Conservation (phyloP, 2,888 invertebrate species). For the Malacosoma neustria region DNA sequence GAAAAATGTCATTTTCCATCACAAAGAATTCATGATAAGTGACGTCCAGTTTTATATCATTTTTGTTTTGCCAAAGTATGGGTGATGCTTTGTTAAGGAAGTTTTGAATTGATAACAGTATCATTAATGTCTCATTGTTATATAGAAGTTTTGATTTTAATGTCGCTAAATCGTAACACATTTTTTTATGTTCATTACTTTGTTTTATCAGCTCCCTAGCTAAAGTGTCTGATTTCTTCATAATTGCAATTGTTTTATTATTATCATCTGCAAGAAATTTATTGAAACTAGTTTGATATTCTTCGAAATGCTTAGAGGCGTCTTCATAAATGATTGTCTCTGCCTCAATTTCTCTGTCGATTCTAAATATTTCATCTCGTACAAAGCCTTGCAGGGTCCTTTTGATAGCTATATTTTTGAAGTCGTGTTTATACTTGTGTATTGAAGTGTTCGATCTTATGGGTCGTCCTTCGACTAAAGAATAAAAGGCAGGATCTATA, state of each 20-base stretch:
- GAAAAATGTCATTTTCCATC: slow-evolving; percentile 44
- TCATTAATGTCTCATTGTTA: slow-evolving; percentile 52
- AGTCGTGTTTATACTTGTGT: slow-evolving; percentile 69
- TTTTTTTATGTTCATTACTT: slow-evolving; percentile 54
- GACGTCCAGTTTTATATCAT: slow-evolving; percentile 34
- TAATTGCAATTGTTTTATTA: slow-evolving; percentile 59
- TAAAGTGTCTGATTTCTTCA: slow-evolving; percentile 56
- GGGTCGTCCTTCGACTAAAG: slow-evolving; percentile 75
- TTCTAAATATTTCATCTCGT: slow-evolving; percentile 55
- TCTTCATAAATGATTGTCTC: slow-evolving; percentile 48
- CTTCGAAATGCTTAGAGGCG: slow-evolving; percentile 51
- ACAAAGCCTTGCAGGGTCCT: slow-evolving; percentile 49
- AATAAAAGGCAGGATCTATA: slow-evolving; percentile 78
- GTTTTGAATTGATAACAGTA: slow-evolving; percentile 56
- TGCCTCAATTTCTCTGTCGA: slow-evolving; percentile 50
- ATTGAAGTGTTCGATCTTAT: slow-evolving; percentile 72
- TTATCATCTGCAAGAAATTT: slow-evolving; percentile 63
- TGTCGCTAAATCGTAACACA: slow-evolving; percentile 51
- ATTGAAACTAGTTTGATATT: slow-evolving; percentile 59
- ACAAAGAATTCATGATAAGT: slow-evolving; percentile 39
- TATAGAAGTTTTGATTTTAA: slow-evolving; percentile 60
- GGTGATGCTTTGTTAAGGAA: slow-evolving; percentile 58
- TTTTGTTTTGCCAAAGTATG: slow-evolving; percentile 50
- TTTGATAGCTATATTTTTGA: slow-evolving; percentile 55
- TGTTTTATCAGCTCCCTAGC: slow-evolving; percentile 48